Base-by-base conservation (phyloP, 2,113 vertebrate genomes). In the Prunella fulvescens region DNA sequence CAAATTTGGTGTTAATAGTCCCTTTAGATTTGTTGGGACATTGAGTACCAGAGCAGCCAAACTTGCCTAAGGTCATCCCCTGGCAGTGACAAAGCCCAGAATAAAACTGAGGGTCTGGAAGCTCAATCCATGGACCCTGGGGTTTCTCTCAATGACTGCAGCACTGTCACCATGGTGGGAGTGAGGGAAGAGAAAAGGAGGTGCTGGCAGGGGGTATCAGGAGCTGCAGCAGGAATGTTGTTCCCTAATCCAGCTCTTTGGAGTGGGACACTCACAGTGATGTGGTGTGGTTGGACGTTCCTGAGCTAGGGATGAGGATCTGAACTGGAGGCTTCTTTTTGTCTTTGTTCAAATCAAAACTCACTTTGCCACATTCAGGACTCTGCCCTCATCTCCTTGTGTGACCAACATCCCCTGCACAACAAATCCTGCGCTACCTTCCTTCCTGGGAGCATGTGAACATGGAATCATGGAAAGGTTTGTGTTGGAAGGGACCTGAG, bases 391-490 rank as follows among this genome's bases (percentile, higher is more conserved):
- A 7, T 15, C 47, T 66, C 37, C 40, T 58, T 4, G 10, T 19
- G 15, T 54, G 60, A 70, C 10, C 61, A 57, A 7, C 19, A 23
- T 7, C 4, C 9, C 39, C 40, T 20, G 8, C 10, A 24, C 22
- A 40, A 5, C 15, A 58, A 40, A 54, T 39, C 42, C 51, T 42
- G 57, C 23, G 48, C 6, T 25, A 14, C 23, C 10, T 82, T 69
- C 50, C 51, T 53, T 44, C 15, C 26, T 9, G 50, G 20, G 19
- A 0, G 0, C n/a, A 11, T 0, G 1, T 31, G 22, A 45, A 15
- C 14, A 1, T 0, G 39, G n/a, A 81, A n/a, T 20, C 14, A 7
- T 22, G 69, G 70, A 74, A 29, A 29, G 29, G 9, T 53, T 73
- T 74, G 45, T 64, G 33, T 14, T 40, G 61, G 69, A 29, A 66